Conservation (phyloP, 2,797 vertebrate species). For the Liasis olivaceus region DNA sequence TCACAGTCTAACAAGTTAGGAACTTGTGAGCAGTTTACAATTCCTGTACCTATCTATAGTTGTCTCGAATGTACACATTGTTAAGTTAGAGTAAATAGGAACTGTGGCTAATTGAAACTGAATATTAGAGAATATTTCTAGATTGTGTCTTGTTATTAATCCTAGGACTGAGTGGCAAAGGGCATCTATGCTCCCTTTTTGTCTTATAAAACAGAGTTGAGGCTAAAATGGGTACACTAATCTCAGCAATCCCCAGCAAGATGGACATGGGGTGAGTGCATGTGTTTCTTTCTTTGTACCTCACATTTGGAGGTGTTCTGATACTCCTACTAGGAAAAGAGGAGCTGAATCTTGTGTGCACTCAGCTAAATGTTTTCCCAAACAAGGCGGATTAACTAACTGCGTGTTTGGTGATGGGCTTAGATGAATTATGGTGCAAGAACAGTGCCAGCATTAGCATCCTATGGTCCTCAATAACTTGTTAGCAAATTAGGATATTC, state of each 20-base stretch:
- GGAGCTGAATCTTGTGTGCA: background rate
- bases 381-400: background rate
- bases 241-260: background rate
- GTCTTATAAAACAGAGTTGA: background rate
- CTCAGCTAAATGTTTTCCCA: background rate
- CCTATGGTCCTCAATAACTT: background rate
- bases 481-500: background rate
- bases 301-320: background rate
- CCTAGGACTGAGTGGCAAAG: background rate
- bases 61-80: background rate
- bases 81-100: background rate
- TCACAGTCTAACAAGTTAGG: background rate
- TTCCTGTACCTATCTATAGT: background rate
- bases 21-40: background rate
- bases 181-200: background rate
- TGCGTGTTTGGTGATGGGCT: background rate
- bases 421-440: background rate
- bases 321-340: background rate
- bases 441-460: background rate
- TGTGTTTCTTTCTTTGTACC: background rate
- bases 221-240: background rate
- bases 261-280: conserved; percentile 1
- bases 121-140: background rate
- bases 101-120: background rate
- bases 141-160: background rate